Conservation (phyloP, 2,797 vertebrate genomes). For the Fistularia tabacaria region DNA sequence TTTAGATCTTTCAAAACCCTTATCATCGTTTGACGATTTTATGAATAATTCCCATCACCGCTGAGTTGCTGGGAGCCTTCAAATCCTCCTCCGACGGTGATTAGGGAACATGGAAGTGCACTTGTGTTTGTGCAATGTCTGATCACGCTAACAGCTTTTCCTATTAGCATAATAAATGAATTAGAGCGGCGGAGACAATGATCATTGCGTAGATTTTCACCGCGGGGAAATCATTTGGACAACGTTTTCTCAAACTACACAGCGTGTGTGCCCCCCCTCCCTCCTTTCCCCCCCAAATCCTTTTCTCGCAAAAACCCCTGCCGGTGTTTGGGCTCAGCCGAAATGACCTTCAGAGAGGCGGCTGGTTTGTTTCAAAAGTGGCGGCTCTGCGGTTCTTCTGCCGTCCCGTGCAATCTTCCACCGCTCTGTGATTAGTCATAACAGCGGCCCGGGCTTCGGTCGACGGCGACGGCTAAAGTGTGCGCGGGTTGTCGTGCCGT, state of each 20-base stretch:
- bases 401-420: not conserved
- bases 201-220: slow-evolving; percentile 57
- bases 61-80: slow-evolving; percentile 31
- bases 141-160: slow-evolving; percentile 47
- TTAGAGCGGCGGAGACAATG: slow-evolving; percentile 51
- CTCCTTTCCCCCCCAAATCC: no score
- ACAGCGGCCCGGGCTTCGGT: slow-evolving; percentile 26
- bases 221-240: slow-evolving; percentile 54
- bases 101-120: slow-evolving; percentile 40
- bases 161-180: slow-evolving; percentile 61
- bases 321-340: slow-evolving; percentile 17
- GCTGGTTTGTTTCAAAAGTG: slow-evolving; percentile 18
- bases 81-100: slow-evolving; percentile 39
- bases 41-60: slow-evolving; percentile 50
- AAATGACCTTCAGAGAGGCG: slow-evolving; percentile 12
- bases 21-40: slow-evolving; percentile 43
- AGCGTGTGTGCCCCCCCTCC: no score
- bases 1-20: slow-evolving; percentile 47
- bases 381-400: slow-evolving; percentile 3
- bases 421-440: slow-evolving; percentile 45
- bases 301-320: not conserved
- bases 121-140: slow-evolving; percentile 45
- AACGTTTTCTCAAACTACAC: slow-evolving; percentile 17
- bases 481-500: slow-evolving; percentile 1
- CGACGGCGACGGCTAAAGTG: slow-evolving; percentile 3